Conservation (phyloP, 2,113 vertebrate genomes). For the Syngnathus floridae region DNA sequence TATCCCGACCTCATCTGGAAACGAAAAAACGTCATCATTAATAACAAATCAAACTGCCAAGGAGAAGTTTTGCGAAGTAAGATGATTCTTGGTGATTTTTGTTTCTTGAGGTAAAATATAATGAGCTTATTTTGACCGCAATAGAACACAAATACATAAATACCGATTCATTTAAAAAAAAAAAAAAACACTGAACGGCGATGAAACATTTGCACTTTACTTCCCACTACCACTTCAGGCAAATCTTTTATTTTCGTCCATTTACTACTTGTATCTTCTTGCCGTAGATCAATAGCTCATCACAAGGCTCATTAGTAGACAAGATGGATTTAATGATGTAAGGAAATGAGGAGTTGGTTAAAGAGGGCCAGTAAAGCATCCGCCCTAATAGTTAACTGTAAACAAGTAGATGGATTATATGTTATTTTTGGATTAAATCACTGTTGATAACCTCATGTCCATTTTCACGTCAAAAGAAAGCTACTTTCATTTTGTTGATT, state of each 20-base stretch:
- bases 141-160: too few relatives aligned
- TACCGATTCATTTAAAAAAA: background rate
- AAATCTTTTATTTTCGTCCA: conserved; percentile 1
- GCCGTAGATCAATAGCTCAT: conserved; percentile 67
- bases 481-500: background rate
- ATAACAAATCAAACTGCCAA: conserved; percentile 27
- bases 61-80: conserved; percentile 20
- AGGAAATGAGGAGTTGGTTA: conserved; percentile 52
- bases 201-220: background rate
- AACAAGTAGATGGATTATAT: conserved; percentile 14
- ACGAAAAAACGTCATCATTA: conserved; percentile 49
- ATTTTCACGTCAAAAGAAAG: background rate
- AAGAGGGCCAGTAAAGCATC: conserved; percentile 32
- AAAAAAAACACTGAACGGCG: background rate
- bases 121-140: too few relatives aligned
- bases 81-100: conserved; percentile 23
- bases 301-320: conserved; percentile 66
- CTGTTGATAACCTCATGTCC: conserved; percentile 5
- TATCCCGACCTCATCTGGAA: conserved; percentile 52
- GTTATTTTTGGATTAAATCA: conserved; percentile 40
- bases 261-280: conserved; percentile 39
- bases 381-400: conserved; percentile 30
- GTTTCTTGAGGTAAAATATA: too few relatives aligned
- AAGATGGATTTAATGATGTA: conserved; percentile 60
- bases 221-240: background rate